A percentile compares a stretch with the other conserved stretches of the same genome.
phyloP scores from a whole-genome alignment of 1,140 invertebrate genomes.

The Drosophila mauritiana region DNA sequence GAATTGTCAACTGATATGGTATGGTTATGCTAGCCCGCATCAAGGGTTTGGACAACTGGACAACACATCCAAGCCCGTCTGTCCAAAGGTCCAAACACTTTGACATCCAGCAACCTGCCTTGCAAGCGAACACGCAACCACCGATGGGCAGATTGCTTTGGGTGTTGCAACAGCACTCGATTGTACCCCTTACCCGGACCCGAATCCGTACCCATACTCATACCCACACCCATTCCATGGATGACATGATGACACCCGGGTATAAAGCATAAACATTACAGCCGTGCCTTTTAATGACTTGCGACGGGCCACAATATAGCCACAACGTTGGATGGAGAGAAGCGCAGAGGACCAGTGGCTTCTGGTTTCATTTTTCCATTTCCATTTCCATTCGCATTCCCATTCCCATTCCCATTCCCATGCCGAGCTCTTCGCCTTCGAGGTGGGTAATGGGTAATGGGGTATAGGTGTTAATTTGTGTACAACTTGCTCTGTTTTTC shows the following conservation, averaged over 20 bases:
- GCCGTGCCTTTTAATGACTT: constrained; percentile 36
- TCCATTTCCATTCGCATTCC: neutral
- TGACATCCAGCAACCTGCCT: constrained; percentile 33
- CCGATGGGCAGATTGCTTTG: constrained; percentile 5
- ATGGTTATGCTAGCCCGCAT: neutral
- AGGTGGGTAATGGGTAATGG: neutral
- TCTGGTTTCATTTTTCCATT: constrained; percentile 20
- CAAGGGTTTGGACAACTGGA: constrained; percentile 10
- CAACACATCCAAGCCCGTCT: constrained; percentile 41
- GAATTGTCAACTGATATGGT: neutral
- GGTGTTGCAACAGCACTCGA: constrained; percentile 27
- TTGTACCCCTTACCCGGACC: neutral
- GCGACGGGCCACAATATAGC: neutral
- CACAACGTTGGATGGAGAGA: neutral
- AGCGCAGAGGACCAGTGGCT: neutral
- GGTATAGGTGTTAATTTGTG: constrained; percentile 71
- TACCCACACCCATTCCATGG: neutral
- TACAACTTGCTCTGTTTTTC: constrained; percentile 37
- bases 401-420: neutral
- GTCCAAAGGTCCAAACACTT: constrained; percentile 56
- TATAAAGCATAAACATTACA: constrained; percentile 37
- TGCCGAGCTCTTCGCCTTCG: neutral
- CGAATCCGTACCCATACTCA: too few species aligned
- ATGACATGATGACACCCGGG: constrained; percentile 47
- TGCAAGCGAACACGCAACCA: constrained; percentile 16